phyloP scores from a whole-genome alignment of 2,113 vertebrate species.

The Aegypius monachus region DNA sequence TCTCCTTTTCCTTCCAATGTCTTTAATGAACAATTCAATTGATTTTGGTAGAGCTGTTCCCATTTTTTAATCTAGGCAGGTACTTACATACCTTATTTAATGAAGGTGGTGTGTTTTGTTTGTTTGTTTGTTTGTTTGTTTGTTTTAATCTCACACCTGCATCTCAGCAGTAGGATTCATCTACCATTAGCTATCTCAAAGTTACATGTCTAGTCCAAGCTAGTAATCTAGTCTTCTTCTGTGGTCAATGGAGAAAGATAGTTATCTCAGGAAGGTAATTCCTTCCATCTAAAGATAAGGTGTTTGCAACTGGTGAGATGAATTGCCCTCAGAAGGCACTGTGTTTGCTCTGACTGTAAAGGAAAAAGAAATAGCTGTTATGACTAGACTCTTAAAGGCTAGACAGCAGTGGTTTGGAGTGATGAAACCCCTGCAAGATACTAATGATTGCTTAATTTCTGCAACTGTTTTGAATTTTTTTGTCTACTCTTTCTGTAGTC shows the following conservation, averaged over 20 bases:
- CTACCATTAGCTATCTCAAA: neutral
- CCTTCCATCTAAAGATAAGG: neutral
- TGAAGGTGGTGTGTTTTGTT: neutral
- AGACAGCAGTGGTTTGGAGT: neutral
- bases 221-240: neutral
- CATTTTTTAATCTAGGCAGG: neutral
- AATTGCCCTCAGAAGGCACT: neutral
- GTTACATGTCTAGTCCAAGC: neutral
- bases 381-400: neutral
- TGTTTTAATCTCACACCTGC: neutral
- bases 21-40: neutral
- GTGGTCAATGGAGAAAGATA: neutral
- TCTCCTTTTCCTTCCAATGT: neutral
- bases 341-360: neutral
- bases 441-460: neutral
- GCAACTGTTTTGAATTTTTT: neutral
- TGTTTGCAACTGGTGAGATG: neutral
- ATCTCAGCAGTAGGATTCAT: neutral
- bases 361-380: neutral
- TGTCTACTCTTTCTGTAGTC: neutral
- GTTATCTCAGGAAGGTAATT: neutral
- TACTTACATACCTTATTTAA: neutral
- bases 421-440: neutral
- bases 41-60: neutral
- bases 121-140: too few species aligned